Percentiles rank a stretch among this genome's conserved stretches.
Evolutionary conservation across 2,113 vertebrate species (phyloP).

Genomic region (Phalacrocorax pelagicus): DNA sequence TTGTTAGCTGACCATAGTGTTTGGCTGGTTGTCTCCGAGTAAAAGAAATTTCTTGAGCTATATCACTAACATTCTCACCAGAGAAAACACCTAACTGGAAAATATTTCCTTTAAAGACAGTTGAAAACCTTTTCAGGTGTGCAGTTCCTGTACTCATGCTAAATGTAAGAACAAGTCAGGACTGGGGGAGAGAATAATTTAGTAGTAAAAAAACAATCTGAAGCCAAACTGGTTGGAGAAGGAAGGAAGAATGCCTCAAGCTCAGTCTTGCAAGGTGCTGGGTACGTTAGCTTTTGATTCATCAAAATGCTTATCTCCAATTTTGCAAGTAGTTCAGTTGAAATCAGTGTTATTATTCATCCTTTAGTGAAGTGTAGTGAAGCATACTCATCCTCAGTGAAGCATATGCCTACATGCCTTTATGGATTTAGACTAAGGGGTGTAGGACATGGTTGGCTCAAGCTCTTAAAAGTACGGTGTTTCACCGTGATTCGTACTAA

Average conservation of each 20-base stretch:
- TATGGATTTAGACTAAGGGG: background rate
- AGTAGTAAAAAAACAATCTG: background rate
- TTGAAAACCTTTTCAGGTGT: background rate
- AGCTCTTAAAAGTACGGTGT: background rate
- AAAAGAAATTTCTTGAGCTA: background rate
- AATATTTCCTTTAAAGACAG: background rate
- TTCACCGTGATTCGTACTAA: background rate
- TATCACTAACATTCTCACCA: background rate
- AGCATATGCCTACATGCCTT: background rate
- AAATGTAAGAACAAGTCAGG: background rate
- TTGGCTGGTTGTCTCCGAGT: background rate
- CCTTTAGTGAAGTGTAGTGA: background rate
- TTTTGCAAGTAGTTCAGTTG: background rate
- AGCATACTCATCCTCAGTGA: background rate
- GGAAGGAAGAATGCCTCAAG: background rate
- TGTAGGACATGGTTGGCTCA: background rate
- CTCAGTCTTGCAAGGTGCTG: background rate
- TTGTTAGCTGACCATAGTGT: background rate
- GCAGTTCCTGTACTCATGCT: background rate
- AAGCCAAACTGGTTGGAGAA: background rate
- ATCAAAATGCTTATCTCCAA: background rate
- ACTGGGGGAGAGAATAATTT: background rate
- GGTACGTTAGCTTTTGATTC: background rate
- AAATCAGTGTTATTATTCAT: background rate
- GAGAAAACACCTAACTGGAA: background rate